These are phyloP conservation scores for Drosophila repleta DNA, from an alignment of 1,140 invertebrate species.

Conservation along the genomic window DNA sequence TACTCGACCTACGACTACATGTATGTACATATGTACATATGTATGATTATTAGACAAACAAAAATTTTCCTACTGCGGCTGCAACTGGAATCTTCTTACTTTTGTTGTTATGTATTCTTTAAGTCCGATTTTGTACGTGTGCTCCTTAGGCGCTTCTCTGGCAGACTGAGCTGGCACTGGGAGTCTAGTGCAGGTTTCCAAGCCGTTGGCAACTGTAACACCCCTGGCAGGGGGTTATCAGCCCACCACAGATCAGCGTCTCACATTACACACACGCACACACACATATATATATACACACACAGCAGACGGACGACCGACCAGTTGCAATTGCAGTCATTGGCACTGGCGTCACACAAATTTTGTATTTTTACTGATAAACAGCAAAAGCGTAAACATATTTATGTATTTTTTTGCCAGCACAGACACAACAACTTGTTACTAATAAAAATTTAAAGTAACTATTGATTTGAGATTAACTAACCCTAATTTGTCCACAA, in stretches of 20 bases:
- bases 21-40: background rate
- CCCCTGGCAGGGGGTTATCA: slow-evolving; percentile 61
- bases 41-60: too few relatives aligned
- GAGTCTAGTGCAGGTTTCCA: slow-evolving; percentile 13
- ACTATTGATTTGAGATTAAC: slow-evolving; percentile 21
- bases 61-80: background rate
- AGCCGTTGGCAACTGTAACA: slow-evolving; percentile 56
- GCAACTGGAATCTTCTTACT: background rate
- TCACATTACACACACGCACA: slow-evolving; percentile 54
- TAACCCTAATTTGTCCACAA: slow-evolving; percentile 55
- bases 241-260: slow-evolving; percentile 37
- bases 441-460: background rate
- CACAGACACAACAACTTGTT: background rate
- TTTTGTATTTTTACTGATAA: slow-evolving; percentile 65
- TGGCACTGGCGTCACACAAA: slow-evolving; percentile 65
- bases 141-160: slow-evolving; percentile 15
- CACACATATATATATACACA: too few relatives aligned
- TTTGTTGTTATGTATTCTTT: background rate
- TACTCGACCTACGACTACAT: too few relatives aligned
- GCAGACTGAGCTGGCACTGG: slow-evolving; percentile 25
- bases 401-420: slow-evolving; percentile 62
- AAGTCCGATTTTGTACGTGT: slow-evolving; percentile 7
- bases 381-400: slow-evolving; percentile 54
- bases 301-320: slow-evolving; percentile 24
- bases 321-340: slow-evolving; percentile 45